Conservation (phyloP, 2,797 vertebrate species). For the Channallabes apus region DNA sequence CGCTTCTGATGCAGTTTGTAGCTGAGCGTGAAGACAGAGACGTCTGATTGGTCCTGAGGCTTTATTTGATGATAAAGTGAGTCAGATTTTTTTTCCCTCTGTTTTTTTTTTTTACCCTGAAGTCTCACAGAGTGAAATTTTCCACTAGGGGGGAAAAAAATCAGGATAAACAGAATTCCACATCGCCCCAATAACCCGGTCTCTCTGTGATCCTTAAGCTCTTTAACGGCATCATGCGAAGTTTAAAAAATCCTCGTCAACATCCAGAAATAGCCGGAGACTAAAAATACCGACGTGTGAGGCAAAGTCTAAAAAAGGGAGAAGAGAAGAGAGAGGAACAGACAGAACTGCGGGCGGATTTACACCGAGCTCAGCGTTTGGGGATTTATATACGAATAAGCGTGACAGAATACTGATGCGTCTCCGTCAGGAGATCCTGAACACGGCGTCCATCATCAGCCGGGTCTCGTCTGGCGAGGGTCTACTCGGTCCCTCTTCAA, state of each 20-base stretch:
- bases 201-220: not conserved
- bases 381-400: too few relatives aligned
- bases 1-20: not conserved
- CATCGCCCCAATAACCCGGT: not conserved
- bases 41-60: not conserved
- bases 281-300: slow-evolving; percentile 43
- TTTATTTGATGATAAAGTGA: not conserved
- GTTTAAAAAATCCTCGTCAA: slow-evolving; percentile 43
- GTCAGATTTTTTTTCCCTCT: not conserved
- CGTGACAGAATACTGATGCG: too few relatives aligned
- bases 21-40: not conserved
- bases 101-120: too few relatives aligned
- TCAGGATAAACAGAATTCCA: not conserved
- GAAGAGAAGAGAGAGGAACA: slow-evolving; percentile 17
- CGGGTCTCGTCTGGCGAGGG: not conserved
- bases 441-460: not conserved
- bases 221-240: slow-evolving; percentile 34
- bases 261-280: slow-evolving; percentile 42
- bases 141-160: not conserved
- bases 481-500: not conserved
- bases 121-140: not conserved
- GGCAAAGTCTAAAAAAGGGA: slow-evolving; percentile 35
- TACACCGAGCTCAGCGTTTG: not conserved
- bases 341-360: not conserved
- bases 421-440: not conserved